Evolutionary conservation across 1,140 invertebrate genomes (phyloP), one percentile per base, ranked within the genome.

Genomic region (Drosophila bocki): DNA sequence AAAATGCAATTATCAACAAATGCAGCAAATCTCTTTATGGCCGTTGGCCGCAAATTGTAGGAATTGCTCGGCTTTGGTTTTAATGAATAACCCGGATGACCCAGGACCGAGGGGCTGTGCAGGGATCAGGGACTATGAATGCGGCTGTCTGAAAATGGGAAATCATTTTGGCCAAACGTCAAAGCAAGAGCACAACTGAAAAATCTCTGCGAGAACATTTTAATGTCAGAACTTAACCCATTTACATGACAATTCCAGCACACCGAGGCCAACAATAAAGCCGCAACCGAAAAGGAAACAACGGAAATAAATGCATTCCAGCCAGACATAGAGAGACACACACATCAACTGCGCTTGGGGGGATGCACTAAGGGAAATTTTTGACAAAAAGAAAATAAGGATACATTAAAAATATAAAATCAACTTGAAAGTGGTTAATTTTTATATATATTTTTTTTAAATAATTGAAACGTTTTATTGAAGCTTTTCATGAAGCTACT

Each of bases 191-290:
- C 60, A 19, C 37, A 65, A 79, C 69, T 72, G 78, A 70, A 79
- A 80, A 80, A 75, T 71, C 65, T 71, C 58, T 63, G 47, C 61
- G 41, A 62, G 77, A 75, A 68, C 76, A 87, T 80, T 86, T 87
- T 87, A 77, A 78, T 82, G 83, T 82, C 79, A 80, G 83, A 87
- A 87, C 80, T 87, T 82, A 87, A 87, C 79, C 83, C 83, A 87
- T 82, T 87, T 87, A 83, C 83, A 87, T 87, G 84, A 87, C 83
- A 87, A 83, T 87, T 87, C 48, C 78, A 56, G 48, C 7, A 68
- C 57, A 74, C 45, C 42, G 45, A 53, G 37, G 44, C 26, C 53
- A 78, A 74, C 51, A 80, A 77, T 63, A 61, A 67, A 70, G 53
- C 57, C 68, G 78, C 67, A 75, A 67, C 29, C 59, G 51, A 53